Evolutionary conservation across 2,888 invertebrate species (phyloP), one percentile per base, ranked within the genome.

Genomic region (Cephonodes hylas): DNA sequence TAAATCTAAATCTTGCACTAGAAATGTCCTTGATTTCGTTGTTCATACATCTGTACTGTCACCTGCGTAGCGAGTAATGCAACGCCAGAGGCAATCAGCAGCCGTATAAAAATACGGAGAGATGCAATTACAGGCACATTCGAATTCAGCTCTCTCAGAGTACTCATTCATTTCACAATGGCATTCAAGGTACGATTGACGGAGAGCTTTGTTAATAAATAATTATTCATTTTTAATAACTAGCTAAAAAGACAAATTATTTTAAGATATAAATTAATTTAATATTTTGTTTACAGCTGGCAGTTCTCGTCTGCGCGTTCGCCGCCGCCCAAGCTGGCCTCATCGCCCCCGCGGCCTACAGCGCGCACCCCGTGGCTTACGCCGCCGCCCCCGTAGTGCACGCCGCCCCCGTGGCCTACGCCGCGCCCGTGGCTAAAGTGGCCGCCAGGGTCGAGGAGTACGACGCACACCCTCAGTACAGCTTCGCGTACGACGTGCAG

Each of bases 401-500:
- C 63, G 65, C 74, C 42, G 70, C 70, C 6, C 65, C 76, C 7
- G 66, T 69, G n/a, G 68, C 62, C 0, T 46, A 65, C 56, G 61
- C 65, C 15, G 70, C 71, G n/a, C 74, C 73, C 22, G 65, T 66
- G 1, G 67, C 71, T 62, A 67, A 57, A 20, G 31, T 63, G 62
- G 1, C 69, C n/a, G 76, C 85, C 20, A 81, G 84, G 27, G 74
- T 83, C n/a, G 83, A 83, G 22, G 76, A 77, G 27, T 83, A 79
- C 76, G 73, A 85, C 72, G 59, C 81, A 2, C 80, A 85, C 67
- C 84, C 84, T 8, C 80, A 80, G 69, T 84, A 84, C 81, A 86
- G 84, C 71, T 93, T 85, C 79, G 84, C 88, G 4, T 93, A 93
- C 75, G 89, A 92, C 67, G 88, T 93, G 25, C 89, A 84, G 69